Conservation (phyloP, 2,113 vertebrate genomes). For the Suricata suricatta region DNA sequence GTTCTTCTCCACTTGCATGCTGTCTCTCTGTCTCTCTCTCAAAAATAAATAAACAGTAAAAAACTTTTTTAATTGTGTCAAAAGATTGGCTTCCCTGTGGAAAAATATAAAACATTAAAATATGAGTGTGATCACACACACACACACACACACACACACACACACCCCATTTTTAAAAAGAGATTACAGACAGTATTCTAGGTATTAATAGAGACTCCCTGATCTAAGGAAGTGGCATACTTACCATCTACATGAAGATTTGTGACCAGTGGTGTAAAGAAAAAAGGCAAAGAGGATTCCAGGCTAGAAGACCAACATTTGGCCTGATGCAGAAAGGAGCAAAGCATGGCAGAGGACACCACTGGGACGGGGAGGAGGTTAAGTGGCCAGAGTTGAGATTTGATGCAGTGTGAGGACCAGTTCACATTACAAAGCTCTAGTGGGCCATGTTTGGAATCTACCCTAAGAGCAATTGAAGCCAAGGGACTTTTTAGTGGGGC, state of each 20-base stretch:
- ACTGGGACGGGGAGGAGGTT: accelerated
- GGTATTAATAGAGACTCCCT: neutral
- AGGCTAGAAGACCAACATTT: neutral
- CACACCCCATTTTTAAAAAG: neutral
- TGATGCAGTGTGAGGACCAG: neutral
- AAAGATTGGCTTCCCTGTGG: neutral
- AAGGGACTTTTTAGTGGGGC: neutral
- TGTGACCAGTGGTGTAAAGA: neutral
- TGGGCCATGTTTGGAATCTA: neutral
- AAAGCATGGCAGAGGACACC: neutral
- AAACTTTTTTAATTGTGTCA: neutral
- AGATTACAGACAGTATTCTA: neutral
- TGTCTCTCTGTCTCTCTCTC: too few species aligned
- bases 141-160: too few species aligned
- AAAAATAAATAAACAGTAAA: too few species aligned
- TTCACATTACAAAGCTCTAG: neutral
- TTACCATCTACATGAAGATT: neutral
- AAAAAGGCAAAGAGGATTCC: neutral
- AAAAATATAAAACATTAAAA: neutral
- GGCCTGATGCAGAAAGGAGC: neutral
- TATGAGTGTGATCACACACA: neutral
- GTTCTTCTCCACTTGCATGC: too few species aligned
- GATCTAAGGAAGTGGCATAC: neutral
- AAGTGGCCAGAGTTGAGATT: neutral
- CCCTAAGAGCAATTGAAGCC: neutral